Percentiles rank a stretch among this genome's conserved stretches.
phyloP scores from a whole-genome alignment of 1,140 invertebrate genomes.

The Aphaenogaster floridana region DNA sequence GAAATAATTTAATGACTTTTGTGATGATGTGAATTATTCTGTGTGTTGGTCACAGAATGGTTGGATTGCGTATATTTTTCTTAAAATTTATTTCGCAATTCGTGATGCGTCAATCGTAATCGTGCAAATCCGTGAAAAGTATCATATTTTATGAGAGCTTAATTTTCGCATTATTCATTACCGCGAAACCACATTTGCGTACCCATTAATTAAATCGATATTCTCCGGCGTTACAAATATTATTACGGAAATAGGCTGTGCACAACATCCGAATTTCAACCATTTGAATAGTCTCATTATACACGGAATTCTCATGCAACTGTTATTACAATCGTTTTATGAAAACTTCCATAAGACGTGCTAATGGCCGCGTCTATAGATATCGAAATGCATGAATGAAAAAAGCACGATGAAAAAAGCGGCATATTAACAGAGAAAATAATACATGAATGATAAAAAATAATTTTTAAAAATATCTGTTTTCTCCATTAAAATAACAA shows the following conservation, averaged over 20 bases:
- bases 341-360: constrained; percentile 12
- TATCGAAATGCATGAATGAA: not conserved
- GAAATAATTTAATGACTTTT: constrained; percentile 26
- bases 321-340: not conserved
- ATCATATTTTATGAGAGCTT: constrained; percentile 44
- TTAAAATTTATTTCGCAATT: not conserved
- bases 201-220: constrained; percentile 60
- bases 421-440: not conserved
- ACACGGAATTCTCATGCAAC: not conserved
- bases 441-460: not conserved
- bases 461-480: not conserved
- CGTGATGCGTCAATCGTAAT: not conserved
- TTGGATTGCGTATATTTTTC: not conserved
- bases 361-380: not conserved
- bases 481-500: not conserved
- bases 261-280: constrained; percentile 31
- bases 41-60: not conserved
- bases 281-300: constrained; percentile 25
- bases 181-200: constrained; percentile 37
- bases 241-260: constrained; percentile 24
- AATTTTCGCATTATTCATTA: constrained; percentile 56
- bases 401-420: constrained; percentile 7
- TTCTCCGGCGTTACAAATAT: constrained; percentile 53
- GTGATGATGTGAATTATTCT: not conserved
- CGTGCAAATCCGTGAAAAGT: constrained; percentile 41